Base-by-base conservation (phyloP, 2,797 vertebrate species). In the Scyliorhinus canicula region DNA sequence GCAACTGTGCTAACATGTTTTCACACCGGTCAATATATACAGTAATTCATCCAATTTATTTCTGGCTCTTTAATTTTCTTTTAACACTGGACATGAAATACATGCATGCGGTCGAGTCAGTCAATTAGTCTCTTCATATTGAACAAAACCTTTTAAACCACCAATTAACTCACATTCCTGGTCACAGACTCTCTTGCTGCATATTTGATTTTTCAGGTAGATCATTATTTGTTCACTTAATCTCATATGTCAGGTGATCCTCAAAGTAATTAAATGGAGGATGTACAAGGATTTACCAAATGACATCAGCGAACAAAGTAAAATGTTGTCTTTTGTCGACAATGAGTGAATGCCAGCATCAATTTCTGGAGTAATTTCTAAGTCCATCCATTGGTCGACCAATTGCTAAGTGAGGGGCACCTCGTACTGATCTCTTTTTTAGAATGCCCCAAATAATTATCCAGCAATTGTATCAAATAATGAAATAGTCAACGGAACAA, bases 211-310 rank as follows among this genome's bases (percentile, higher is more conserved):
- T 57, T 88, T 88, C 55, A 57, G 52, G 31, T 57, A 14, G 52
- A 35, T 88, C 12, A 35, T 57, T 88, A 57, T 60, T 55, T 88
- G 52, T n/a, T n/a, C 85, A 88, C 31, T 57, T 88, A 86, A 28
- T 9, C 12, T 9, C 47, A 31, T 52, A 52, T 55, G 52, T 21
- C 52, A 60, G 28, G 31, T 57, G n/a, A 88, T 60, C 52, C 55
- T 57, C 85, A 88, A 88, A 88, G 52, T 57, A 88, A 60, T 88
- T 88, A 57, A 88, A 88, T 57, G 14, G 52, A 88, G 85, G 16
- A 57, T 55, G 85, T 35, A 35, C 52, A 57, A 88, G 55, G 55
- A 88, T 88, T 31, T 57, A 8, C 60, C 88, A 91, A 91, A 65
- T 91, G 44, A 91, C 19, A 44, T 9, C 57, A 65, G 88, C 57